Percentiles rank a stretch among this genome's conserved stretches.
These are phyloP conservation scores for Leptodactylus fuscus DNA, from an alignment of 2,113 vertebrate species.

Conservation along the genomic window DNA sequence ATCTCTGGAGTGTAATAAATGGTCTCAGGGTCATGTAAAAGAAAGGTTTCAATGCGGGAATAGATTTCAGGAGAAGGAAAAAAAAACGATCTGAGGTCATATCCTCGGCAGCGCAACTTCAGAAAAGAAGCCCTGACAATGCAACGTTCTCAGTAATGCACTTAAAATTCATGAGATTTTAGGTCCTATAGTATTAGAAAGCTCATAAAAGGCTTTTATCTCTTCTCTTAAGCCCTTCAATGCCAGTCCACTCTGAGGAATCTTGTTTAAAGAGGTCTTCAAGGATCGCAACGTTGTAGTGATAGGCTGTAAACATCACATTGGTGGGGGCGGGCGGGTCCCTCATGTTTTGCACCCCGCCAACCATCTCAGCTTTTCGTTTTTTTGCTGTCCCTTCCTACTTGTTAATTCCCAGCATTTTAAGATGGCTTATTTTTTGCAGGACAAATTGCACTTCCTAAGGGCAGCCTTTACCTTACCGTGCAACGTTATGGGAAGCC, in stretches of 20 bases:
- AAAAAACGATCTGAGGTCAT: neutral
- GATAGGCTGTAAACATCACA: too few relatives aligned
- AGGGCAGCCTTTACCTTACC: too few relatives aligned
- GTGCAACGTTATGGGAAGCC: too few relatives aligned
- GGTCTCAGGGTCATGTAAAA: conserved; percentile 23
- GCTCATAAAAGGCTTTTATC: neutral
- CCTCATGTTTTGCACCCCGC: too few relatives aligned
- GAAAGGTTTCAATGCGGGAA: conserved; percentile 1
- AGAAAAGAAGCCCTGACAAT: neutral
- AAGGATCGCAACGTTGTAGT: too few relatives aligned
- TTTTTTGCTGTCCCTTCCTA: too few relatives aligned
- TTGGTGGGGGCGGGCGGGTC: too few relatives aligned
- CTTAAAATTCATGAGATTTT: neutral
- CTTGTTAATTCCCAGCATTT: too few relatives aligned
- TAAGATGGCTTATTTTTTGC: too few relatives aligned
- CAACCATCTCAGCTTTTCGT: too few relatives aligned
- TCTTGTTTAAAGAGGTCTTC: too few relatives aligned
- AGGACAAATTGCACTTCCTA: too few relatives aligned
- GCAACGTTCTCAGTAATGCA: neutral
- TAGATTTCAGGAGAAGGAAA: neutral
- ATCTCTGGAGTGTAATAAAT: conserved; percentile 20
- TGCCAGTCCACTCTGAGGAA: neutral
- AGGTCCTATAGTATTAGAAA: neutral
- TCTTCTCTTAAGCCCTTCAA: neutral
- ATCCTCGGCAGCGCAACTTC: neutral